Base-by-base conservation (phyloP, 2,113 vertebrate species). In the Psittacara wagleri region DNA sequence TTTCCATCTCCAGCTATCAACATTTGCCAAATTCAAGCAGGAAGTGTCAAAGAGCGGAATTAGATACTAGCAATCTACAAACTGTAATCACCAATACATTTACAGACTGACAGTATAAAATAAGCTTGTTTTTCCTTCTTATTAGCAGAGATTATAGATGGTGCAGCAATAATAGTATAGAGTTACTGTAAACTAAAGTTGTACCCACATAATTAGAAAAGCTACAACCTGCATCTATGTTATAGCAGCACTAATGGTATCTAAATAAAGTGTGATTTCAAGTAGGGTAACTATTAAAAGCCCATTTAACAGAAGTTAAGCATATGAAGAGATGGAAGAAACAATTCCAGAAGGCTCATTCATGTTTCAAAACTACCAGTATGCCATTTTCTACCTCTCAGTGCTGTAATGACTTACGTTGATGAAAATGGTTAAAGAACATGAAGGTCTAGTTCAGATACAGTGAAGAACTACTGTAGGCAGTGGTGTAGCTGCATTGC, bases 221-320 rank as follows among this genome's bases (percentile, higher is more conserved):
- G 79, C 77, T 85, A 83, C 91, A 94, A 66, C 61, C 37, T 86
- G 46, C 46, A 72, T 61, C 67, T 84, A 37, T 72, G 41, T 83
- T 82, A 95, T 88, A 94, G 76, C 72, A 69, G 52, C 48, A 68
- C 52, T 86, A 96, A 91, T 25, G 54, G 41, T 61, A 76, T 63
- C 18, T 92, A 94, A 96, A 92, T 72, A 88, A 69, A 79, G 52
- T 49, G 76, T 55, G n/a, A 41, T 95, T 94, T 92, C 88, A 94
- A 78, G 83, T 48, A 41, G 8, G 23, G 24, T 83, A 92, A 79
- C 55, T 64, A 78, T 90, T 94, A 93, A 94, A 90, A 20, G 61
- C 61, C 41, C 37, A 61, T 78, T 80, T 64, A 77, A 79, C 13
- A 82, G 61, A 89, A 80, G 67, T 35, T 80, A 90, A 91, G 31